Evolutionary conservation across 2,797 vertebrate genomes (phyloP), one percentile per base, ranked within the genome.

Genomic region (Euthynnus affinis): DNA sequence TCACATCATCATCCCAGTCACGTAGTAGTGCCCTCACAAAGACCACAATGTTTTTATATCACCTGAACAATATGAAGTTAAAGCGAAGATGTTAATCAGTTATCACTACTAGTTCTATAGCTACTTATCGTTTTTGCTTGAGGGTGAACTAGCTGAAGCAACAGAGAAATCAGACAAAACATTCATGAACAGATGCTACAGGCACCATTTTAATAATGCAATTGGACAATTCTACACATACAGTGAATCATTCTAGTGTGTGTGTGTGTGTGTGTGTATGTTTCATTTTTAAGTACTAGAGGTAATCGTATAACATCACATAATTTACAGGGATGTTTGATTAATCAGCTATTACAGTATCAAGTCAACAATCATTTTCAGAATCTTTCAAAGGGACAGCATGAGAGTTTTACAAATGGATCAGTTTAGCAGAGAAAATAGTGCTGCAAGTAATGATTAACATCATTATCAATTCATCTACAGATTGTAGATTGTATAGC

Each of bases 161-260:
- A 34, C 6, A 44, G 49, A 59, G 67, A 63, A 68, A 74, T 72
- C 55, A 17, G 49, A 7, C 34, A 56, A 59, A 76, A 61, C 61
- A 55, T 42, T 74, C 75, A 60, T 71, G 66, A 72, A 22, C n/a
- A 60, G 56, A 71, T 57, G 58, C 74, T 40, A 15, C 46, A 40
- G 82, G 78, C 63, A 1, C 23, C n/a, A 56, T 72, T 70, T 76
- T 76, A 83, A 74, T 70, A 51, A 82, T 51, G 62, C 52, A n/a
- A 71, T 72, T 65, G 71, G 20, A 74, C 48, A 37, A 52, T 60
- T 23, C 9, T 29, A 48, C 34, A 46, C 17, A 48, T 25, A 48
- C 23, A 32, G 27, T 32, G 49, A 78, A 59, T 59, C 37, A 29
- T 23, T 66, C 14, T 15, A 9, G 48, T 46, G 7, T 23, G 42